Evolutionary conservation across 2,797 vertebrate genomes (phyloP).

Genomic region (Zenarchopterus dispar): DNA sequence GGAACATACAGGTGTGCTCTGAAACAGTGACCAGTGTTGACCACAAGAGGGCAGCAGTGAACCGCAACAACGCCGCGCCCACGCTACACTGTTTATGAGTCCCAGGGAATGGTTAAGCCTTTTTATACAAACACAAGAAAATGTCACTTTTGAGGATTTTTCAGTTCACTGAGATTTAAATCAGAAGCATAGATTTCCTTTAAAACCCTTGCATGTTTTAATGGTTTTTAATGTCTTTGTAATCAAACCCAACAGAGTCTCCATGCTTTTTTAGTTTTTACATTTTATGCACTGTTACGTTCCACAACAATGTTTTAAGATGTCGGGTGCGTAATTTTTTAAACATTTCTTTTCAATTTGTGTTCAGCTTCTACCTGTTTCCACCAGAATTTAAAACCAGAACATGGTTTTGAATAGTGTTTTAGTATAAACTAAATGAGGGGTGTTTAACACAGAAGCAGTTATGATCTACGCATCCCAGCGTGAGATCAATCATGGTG

Average conservation of each 20-base stretch:
- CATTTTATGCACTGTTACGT: too few relatives aligned
- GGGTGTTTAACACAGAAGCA: not conserved
- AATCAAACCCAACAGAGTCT: too few relatives aligned
- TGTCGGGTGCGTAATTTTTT: too few relatives aligned
- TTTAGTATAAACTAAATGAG: not conserved
- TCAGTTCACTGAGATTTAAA: not conserved
- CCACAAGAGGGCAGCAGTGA: conserved; percentile 74
- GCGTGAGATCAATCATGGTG: conserved; percentile 14
- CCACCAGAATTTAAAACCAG: too few relatives aligned
- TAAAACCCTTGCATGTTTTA: too few relatives aligned
- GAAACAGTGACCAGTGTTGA: not conserved
- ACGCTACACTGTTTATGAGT: not conserved
- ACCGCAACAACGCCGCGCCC: not conserved
- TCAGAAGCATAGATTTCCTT: too few relatives aligned
- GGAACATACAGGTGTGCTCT: conserved; percentile 26
- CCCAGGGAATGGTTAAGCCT: not conserved
- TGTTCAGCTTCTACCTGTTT: too few relatives aligned
- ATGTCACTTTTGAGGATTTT: not conserved
- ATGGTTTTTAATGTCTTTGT: too few relatives aligned
- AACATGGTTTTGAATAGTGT: too few relatives aligned
- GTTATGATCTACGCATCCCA: not conserved
- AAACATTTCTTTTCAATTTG: too few relatives aligned
- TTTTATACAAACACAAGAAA: not conserved
- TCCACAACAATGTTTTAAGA: too few relatives aligned
- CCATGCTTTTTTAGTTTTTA: too few relatives aligned